These are phyloP conservation scores for Tachycineta bicolor DNA, from an alignment of 2,113 vertebrate genomes.

Conservation along the genomic window DNA sequence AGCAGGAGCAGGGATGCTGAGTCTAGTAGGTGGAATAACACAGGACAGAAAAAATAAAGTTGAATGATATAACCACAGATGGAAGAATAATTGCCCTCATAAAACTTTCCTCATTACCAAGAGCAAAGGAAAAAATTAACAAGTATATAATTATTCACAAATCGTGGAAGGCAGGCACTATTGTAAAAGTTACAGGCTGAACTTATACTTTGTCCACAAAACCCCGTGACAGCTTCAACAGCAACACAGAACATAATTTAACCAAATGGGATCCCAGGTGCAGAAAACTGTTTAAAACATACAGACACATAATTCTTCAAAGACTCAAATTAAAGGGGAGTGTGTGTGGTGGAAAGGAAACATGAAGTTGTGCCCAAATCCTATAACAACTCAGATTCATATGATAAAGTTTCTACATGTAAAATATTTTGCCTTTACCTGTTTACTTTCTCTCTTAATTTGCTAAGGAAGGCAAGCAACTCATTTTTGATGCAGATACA, in stretches of 20 bases:
- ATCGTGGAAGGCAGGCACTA: neutral
- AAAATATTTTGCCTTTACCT: neutral
- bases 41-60: neutral
- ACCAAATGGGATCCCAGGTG: neutral
- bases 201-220: neutral
- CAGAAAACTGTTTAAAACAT: neutral
- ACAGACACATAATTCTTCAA: neutral
- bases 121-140: neutral
- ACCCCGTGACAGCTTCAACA: neutral
- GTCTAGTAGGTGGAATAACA: neutral
- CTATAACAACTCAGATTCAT: neutral
- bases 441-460: neutral
- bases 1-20: conserved; percentile 14
- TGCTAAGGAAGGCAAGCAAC: neutral
- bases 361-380: neutral
- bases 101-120: neutral
- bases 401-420: neutral
- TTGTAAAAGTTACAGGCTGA: neutral
- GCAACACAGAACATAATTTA: neutral
- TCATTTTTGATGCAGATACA: neutral
- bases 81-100: neutral
- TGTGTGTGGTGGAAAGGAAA: fast-evolving
- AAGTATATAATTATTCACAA: neutral
- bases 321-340: fast-evolving
- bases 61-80: neutral